Percentiles rank a stretch among this genome's conserved stretches.
phyloP scores from a whole-genome alignment of 2,797 vertebrate genomes.

The Alfaro cultratus region DNA sequence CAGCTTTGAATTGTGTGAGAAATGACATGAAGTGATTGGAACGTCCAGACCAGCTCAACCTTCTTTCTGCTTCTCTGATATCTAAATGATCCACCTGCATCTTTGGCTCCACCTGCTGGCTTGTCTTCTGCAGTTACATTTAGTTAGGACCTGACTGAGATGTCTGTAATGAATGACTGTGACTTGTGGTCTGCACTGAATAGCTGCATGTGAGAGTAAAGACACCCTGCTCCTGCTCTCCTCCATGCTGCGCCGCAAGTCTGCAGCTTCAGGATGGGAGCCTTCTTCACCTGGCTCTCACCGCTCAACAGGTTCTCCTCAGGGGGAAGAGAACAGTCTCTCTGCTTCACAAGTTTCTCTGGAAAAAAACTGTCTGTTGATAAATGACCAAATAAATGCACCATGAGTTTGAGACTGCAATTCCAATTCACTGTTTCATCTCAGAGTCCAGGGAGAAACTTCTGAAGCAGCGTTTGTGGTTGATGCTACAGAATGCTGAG shows the following conservation, averaged over 20 bases:
- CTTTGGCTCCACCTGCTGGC: not conserved
- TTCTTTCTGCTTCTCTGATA: not conserved
- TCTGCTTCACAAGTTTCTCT: conserved; percentile 4
- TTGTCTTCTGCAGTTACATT: not conserved
- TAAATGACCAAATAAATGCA: not conserved
- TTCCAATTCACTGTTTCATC: not conserved
- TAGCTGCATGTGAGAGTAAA: not conserved
- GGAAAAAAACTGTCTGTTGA: not conserved
- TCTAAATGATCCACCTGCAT: not conserved
- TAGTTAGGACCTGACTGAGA: not conserved
- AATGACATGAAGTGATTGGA: no score
- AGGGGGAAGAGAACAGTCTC: not conserved
- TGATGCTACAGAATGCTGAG: conserved; percentile 6
- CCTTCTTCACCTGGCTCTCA: not conserved
- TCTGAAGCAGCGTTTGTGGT: not conserved
- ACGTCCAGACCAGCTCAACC: no score
- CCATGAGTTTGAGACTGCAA: not conserved
- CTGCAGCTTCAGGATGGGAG: not conserved
- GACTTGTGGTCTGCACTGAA: conserved; percentile 8
- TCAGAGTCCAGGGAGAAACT: not conserved
- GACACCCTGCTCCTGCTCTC: not conserved
- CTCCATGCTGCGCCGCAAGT: not conserved
- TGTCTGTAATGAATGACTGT: not conserved
- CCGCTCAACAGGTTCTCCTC: not conserved
- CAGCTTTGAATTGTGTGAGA: no score